Percentiles rank a stretch among this genome's conserved stretches.
phyloP scores from a whole-genome alignment of 2,888 invertebrate genomes.

The Salticus scenicus region DNA sequence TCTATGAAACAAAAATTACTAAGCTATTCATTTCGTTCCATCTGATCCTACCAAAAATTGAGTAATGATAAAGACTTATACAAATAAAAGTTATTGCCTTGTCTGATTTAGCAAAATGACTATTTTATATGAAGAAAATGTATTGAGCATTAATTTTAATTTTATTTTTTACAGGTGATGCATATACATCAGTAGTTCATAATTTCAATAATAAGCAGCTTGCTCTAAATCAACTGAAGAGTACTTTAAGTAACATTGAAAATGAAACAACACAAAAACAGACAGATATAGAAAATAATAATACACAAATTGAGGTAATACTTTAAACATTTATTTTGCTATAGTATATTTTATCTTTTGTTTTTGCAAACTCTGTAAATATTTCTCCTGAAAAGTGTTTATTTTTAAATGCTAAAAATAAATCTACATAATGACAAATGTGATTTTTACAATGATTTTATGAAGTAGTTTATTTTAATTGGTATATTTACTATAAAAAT shows the following conservation, averaged over 20 bases:
- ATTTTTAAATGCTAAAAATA: background rate
- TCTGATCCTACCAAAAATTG: no score
- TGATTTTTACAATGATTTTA: no score
- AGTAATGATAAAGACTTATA: no score
- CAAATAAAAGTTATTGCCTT: no score
- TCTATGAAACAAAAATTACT: no score
- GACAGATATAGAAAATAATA: constrained; percentile 87
- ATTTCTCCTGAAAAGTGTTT: background rate
- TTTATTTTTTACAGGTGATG: constrained; percentile 74
- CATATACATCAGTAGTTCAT: constrained; percentile 78
- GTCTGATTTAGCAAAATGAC: no score
- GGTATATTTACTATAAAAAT: no score
- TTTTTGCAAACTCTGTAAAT: background rate
- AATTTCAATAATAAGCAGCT: constrained; percentile 85
- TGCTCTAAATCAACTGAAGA: constrained; percentile 82
- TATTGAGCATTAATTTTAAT: no score
- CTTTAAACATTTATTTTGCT: background rate
- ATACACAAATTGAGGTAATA: constrained; percentile 81
- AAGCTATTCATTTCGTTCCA: no score
- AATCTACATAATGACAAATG: background rate
- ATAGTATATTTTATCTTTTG: background rate
- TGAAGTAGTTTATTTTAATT: no score
- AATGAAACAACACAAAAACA: constrained; percentile 82
- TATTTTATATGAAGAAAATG: no score
- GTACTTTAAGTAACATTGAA: constrained; percentile 80